These are phyloP conservation scores for Brachyptera risi DNA, from an alignment of 2,888 invertebrate genomes.

Conservation along the genomic window DNA sequence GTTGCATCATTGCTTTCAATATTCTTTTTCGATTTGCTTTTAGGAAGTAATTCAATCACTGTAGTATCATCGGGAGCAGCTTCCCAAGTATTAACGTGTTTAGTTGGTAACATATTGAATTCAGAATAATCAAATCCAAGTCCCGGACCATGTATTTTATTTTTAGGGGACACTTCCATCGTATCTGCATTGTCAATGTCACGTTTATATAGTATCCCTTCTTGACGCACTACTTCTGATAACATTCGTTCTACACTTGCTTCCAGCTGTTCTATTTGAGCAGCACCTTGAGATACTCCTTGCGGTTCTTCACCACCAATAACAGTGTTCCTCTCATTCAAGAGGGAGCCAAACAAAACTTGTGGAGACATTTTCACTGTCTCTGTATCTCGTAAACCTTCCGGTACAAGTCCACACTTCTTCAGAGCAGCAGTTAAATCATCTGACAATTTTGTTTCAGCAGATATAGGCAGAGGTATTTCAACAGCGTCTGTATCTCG, in stretches of 20 bases:
- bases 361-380: too few species aligned
- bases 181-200: background rate
- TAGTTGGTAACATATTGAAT: too few species aligned
- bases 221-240: constrained; percentile 18
- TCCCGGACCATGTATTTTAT: background rate
- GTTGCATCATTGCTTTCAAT: too few species aligned
- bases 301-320: constrained; percentile 4
- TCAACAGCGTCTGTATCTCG: too few species aligned
- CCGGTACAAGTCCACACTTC: too few species aligned
- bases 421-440: too few species aligned
- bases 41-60: constrained; percentile 26
- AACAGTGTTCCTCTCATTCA: background rate
- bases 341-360: background rate
- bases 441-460: too few species aligned
- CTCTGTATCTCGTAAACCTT: too few species aligned
- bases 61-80: constrained; percentile 25
- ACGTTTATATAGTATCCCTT: background rate
- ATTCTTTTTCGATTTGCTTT: background rate
- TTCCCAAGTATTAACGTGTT: constrained; percentile 22
- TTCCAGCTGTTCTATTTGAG: constrained; percentile 22
- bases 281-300: background rate
- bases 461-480: too few species aligned
- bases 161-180: background rate
- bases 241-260: constrained; percentile 19
- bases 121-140: background rate